These are phyloP conservation scores for Botia kubotai DNA, from an alignment of 2,797 vertebrate genomes.

Conservation along the genomic window DNA sequence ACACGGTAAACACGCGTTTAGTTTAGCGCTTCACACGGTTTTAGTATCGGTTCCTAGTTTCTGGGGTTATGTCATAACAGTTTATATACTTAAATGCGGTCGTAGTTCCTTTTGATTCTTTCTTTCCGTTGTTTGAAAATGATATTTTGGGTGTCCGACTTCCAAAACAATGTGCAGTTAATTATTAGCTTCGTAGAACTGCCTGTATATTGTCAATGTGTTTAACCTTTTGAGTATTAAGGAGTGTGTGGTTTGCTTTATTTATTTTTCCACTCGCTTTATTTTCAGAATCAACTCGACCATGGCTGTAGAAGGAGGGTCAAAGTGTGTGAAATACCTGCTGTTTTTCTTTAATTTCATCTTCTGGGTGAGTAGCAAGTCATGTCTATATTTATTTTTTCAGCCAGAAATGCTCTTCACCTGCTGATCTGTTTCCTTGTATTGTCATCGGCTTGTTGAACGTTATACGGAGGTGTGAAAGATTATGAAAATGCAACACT, in stretches of 20 bases:
- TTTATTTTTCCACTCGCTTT: slow-evolving; percentile 15
- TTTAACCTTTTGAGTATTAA: neutral
- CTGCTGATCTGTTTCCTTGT: neutral
- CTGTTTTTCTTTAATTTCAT: slow-evolving; percentile 87
- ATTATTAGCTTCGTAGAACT: neutral
- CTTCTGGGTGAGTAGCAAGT: slow-evolving; percentile 85
- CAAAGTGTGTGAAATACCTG: slow-evolving; percentile 87
- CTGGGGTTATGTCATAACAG: neutral
- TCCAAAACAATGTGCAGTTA: neutral
- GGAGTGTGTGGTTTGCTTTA: neutral
- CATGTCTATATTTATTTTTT: neutral
- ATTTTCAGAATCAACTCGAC: slow-evolving; percentile 59
- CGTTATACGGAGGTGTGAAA: slow-evolving; percentile 1
- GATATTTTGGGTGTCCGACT: too few relatives aligned
- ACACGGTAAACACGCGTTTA: neutral
- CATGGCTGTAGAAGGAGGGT: slow-evolving; percentile 87
- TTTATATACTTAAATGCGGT: neutral
- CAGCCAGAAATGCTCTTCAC: neutral
- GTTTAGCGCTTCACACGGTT: neutral
- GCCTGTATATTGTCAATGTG: neutral
- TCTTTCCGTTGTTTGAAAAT: neutral
- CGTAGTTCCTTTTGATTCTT: neutral
- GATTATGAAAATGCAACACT: neutral
- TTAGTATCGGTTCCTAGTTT: neutral
- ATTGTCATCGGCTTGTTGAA: slow-evolving; percentile 7